Percentiles rank a stretch among this genome's conserved stretches.
These are phyloP conservation scores for Dastarcus helophoroides DNA, from an alignment of 2,888 invertebrate species.

Conservation along the genomic window DNA sequence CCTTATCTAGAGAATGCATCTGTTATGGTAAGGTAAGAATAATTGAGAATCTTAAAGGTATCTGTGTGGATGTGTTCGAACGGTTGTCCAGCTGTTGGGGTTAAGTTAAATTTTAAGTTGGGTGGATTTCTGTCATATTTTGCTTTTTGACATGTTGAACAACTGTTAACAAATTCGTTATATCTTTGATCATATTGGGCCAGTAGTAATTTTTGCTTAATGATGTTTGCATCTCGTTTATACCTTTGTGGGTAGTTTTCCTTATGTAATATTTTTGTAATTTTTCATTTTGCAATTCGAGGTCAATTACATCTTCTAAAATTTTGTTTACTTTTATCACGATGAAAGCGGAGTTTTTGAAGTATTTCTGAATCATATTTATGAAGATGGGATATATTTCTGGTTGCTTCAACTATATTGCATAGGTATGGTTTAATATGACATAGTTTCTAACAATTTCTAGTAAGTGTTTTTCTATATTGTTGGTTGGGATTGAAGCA, in stretches of 20 bases:
- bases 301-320: conserved; percentile 1
- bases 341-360: conserved; percentile 1
- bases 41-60: conserved; percentile 1
- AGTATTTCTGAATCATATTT: background rate
- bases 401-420: background rate
- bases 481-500: no score
- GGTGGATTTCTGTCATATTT: conserved; percentile 6
- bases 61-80: background rate
- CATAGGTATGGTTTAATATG: background rate
- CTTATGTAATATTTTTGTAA: background rate
- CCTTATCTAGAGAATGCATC: conserved; percentile 6
- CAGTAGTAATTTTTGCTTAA: background rate
- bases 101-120: background rate
- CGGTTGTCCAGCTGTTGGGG: background rate
- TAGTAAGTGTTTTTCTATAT: background rate
- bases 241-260: background rate
- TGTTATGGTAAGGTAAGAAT: conserved; percentile 6
- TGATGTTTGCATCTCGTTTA: background rate
- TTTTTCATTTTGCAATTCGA: background rate
- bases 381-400: background rate
- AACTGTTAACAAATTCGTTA: background rate
- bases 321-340: background rate
- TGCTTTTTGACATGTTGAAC: background rate
- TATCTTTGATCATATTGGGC: conserved; percentile 2
- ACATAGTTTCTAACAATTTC: background rate